Percentiles rank a stretch among this genome's conserved stretches.
These are phyloP conservation scores for Monopis laevigella DNA, from an alignment of 2,888 invertebrate genomes.

Conservation along the genomic window DNA sequence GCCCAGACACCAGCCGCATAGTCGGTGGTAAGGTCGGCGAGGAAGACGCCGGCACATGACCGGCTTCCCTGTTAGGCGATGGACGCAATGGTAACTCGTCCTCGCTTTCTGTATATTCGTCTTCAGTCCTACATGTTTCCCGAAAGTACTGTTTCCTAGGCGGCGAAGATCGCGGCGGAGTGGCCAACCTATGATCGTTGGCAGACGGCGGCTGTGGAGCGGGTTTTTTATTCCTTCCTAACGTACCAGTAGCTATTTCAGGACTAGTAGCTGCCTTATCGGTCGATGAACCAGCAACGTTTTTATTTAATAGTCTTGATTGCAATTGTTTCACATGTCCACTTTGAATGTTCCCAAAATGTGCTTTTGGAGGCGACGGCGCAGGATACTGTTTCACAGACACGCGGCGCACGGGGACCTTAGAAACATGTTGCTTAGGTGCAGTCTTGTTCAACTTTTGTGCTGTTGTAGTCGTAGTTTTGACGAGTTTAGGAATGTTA, in stretches of 20 bases:
- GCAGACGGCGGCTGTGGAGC: conserved; percentile 41
- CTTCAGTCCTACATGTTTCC: conserved; percentile 72
- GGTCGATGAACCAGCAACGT: conserved; percentile 21
- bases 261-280: conserved; percentile 18
- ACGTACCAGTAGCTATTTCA: conserved; percentile 26
- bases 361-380: conserved; percentile 53
- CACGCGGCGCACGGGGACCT: conserved; percentile 47
- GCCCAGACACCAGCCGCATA: conserved; percentile 53
- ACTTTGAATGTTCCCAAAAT: conserved; percentile 54
- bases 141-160: conserved; percentile 57
- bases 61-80: conserved; percentile 19
- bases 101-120: conserved; percentile 66
- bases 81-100: conserved; percentile 29
- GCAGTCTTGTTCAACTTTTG: conserved; percentile 39
- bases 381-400: conserved; percentile 50
- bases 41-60: conserved; percentile 28
- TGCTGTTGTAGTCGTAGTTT: conserved; percentile 35
- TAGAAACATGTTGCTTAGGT: conserved; percentile 44
- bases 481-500: conserved; percentile 52
- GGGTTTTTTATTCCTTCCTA: conserved; percentile 39
- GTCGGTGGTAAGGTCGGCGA: conserved; percentile 52
- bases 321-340: conserved; percentile 59
- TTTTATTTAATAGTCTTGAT: conserved; percentile 44
- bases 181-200: conserved; percentile 23
- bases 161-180: conserved; percentile 25